Evolutionary conservation across 1,140 invertebrate species (phyloP).

Genomic region (Zelostemma sp.): DNA sequence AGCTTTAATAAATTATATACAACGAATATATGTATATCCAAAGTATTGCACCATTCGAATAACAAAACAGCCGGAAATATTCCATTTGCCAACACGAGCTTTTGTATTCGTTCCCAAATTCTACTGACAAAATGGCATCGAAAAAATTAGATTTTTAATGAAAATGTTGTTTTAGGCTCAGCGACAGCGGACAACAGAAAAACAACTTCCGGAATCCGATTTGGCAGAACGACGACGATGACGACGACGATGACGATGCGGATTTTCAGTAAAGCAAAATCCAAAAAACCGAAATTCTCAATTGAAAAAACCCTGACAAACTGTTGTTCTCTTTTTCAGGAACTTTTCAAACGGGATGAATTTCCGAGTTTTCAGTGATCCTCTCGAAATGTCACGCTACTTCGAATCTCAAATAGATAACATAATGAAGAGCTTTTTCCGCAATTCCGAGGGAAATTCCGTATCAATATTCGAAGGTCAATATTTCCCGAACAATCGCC

Average conservation of each 20-base stretch:
- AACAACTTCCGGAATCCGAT: constrained; percentile 58
- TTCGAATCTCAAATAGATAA: constrained; percentile 60
- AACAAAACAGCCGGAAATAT: too few species aligned
- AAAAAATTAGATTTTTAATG: too few species aligned
- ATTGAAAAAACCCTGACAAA: neutral
- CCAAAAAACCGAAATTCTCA: neutral
- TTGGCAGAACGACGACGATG: constrained; percentile 58
- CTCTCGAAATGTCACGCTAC: constrained; percentile 56
- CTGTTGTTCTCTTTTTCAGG: constrained; percentile 22
- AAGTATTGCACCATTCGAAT: too few species aligned
- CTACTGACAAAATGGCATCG: too few species aligned
- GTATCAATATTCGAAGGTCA: constrained; percentile 19
- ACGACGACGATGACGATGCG: constrained; percentile 49
- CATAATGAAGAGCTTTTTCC: constrained; percentile 51
- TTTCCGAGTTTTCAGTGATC: constrained; percentile 55
- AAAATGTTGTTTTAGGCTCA: constrained; percentile 39
- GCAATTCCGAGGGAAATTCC: constrained; percentile 25
- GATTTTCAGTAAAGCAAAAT: constrained; percentile 48
- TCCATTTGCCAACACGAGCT: too few species aligned
- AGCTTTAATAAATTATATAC: too few species aligned
- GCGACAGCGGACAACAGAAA: constrained; percentile 26
- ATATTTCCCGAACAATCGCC: too few species aligned
- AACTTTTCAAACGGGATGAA: constrained; percentile 22
- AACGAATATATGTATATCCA: too few species aligned
- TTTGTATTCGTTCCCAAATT: too few species aligned